Evolutionary conservation across 2,113 vertebrate genomes (phyloP), one percentile per base, ranked within the genome.

Genomic region (Pollachius pollachius): DNA sequence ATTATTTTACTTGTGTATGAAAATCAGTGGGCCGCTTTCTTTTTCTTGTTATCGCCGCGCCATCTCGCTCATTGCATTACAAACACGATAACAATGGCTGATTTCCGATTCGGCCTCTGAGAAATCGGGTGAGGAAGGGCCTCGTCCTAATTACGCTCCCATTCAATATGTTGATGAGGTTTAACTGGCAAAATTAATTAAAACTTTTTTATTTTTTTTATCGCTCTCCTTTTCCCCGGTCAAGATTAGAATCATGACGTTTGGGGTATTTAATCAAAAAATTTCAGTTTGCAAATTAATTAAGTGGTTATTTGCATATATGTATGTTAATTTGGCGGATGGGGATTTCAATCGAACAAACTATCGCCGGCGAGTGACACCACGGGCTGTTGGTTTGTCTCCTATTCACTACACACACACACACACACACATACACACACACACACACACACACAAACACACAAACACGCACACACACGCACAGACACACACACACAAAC

Each of bases 181-280:
- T 92, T 92, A 92, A 92, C 89, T 82, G 80, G 87, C 79, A 88
- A 92, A 92, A 90, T 92, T 93, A 92, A 93, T 93, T 92, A 92
- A 92, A 92, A 91, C 81, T 84, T 90, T n/a, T n/a, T n/a, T n/a
- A n/a, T 89, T 87, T 73, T 79, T 69, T 74, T 52, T 68, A n/a
- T 65, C 34, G 9, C 12, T 17, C 23, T 30, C 15, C 67, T 58
- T 13, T 62, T 76, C 75, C 80, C 81, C 75, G 70, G 84, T 90
- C 88, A 91, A 91, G 92, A 93, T 92, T 92, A 89, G 82, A 91
- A 92, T 93, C 90, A 87, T 91, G 89, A 91, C 84, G 86, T 91
- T 91, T 92, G 76, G 89, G 91, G 90, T 89, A 90, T 91, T 93
- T 92, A 90, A 92, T 93, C 92, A n/a, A 92, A 89, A 87, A 92